Base-by-base conservation (phyloP, 1,140 invertebrate species). In the Zaprionus vittiger region DNA sequence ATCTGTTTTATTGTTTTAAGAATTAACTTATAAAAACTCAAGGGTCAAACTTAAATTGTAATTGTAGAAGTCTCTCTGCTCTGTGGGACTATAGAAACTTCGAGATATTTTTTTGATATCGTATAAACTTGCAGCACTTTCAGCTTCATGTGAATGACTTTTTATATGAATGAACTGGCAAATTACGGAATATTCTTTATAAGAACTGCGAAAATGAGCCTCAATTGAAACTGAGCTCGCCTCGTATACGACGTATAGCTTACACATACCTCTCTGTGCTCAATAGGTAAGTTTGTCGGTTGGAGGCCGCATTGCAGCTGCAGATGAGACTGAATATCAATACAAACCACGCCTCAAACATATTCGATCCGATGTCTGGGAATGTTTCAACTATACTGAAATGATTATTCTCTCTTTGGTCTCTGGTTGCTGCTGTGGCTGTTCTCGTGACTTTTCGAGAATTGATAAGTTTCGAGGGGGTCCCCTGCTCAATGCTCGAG, bases 311-410 rank as follows among this genome's bases (percentile, higher is more conserved):
- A 6, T 17, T 15, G 37, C 44, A n/a, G 55, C 20, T 44, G 12
- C 54, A 44, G 22, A 71, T 65, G 11, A 72, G 26, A 2, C 22
- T 34, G 28, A 44, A 52, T 26, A 71, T 34, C 14, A 71, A 52
- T 28, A 71, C 22, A 4, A 70, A 28, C 5, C 7, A 26, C 5
- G 61, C 41, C 22, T 49, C 31, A 22, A 44, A 22, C 68, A 76
- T 70, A 57, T 47, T 54, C 24, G 44, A 65, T 60, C 55, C 44
- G 54, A 41, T 63, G 49, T 63, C 28, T 22, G 20, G 22, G 66
- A 62, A 28, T 54, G 68, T 26, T 59, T 17, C 14, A n/a, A 57
- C n/a, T 52, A 55, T 65, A 72, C 68, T 72, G 26, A 76, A 72
- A 14, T 37, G 17, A 31, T 56, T 47, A 41, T 55, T 26, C 34